phyloP scores from a whole-genome alignment of 2,888 invertebrate species.

The Caenorhabditis sp. region DNA sequence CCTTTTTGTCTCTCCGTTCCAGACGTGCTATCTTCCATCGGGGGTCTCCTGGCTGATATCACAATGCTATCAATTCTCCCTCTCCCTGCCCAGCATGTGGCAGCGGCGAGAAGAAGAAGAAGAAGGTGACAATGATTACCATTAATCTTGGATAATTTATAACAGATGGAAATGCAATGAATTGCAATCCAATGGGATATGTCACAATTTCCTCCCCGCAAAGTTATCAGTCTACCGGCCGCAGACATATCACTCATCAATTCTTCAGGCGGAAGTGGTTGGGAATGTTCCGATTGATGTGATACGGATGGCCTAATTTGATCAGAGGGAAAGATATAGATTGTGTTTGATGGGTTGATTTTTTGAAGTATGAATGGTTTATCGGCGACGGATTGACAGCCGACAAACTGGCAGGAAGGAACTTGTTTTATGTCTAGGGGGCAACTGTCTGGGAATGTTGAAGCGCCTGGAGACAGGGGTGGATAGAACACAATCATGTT shows the following conservation, averaged over 20 bases:
- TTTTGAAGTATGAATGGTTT: not conserved
- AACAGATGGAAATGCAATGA: conserved; percentile 21
- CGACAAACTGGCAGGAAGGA: not conserved
- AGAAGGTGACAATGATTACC: conserved; percentile 22
- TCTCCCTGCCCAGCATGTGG: conserved; percentile 44
- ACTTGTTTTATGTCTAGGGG: not conserved
- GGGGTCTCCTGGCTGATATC: conserved; percentile 10
- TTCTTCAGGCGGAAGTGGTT: conserved; percentile 3
- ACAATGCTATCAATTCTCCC: conserved; percentile 43
- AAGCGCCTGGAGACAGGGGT: too few species aligned
- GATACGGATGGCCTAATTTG: conserved; percentile 12
- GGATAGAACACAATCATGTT: too few species aligned
- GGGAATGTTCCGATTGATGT: conserved; percentile 12
- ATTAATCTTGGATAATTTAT: conserved; percentile 54
- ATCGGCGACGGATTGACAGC: too few species aligned
- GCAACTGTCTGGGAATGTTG: too few species aligned
- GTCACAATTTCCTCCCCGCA: conserved; percentile 6
- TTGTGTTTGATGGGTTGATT: not conserved
- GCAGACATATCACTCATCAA: conserved; percentile 5
- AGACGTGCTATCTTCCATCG: conserved; percentile 27
- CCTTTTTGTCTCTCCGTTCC: conserved; percentile 3
- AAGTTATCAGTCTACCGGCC: not conserved
- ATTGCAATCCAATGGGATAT: conserved; percentile 7
- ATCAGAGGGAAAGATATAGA: not conserved
- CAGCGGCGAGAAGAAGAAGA: conserved; percentile 20